Conservation (phyloP, 2,888 invertebrate genomes). For the Piscicola geometra region DNA sequence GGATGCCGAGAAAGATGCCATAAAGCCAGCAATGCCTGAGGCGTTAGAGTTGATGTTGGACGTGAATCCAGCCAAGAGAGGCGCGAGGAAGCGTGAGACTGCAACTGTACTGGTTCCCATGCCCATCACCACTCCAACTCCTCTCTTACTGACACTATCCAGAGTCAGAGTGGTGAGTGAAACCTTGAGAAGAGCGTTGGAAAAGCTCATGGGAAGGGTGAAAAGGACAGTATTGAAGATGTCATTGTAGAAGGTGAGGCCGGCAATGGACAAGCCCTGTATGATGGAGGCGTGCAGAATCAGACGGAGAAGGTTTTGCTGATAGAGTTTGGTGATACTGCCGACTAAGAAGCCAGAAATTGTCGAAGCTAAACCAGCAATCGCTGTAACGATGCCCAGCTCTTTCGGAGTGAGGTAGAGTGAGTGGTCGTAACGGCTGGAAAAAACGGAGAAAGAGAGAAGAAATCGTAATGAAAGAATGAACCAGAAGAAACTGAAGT, state of each 20-base stretch:
- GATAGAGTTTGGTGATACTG: constrained; percentile 45
- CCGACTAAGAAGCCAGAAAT: constrained; percentile 51
- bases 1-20: too few relatives aligned
- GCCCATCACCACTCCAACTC: constrained; percentile 52
- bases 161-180: constrained; percentile 50
- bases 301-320: constrained; percentile 46
- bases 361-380: constrained; percentile 49
- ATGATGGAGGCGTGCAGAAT: constrained; percentile 47
- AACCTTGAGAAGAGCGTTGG: constrained; percentile 51
- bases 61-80: constrained; percentile 46
- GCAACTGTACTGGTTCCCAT: constrained; percentile 54
- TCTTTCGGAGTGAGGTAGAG: constrained; percentile 48
- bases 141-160: constrained; percentile 45
- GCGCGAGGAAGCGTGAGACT: constrained; percentile 52
- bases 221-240: constrained; percentile 46
- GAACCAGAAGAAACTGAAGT: constrained; percentile 47
- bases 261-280: constrained; percentile 44
- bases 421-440: constrained; percentile 52
- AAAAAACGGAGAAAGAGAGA: constrained; percentile 50
- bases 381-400: constrained; percentile 54
- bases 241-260: constrained; percentile 46
- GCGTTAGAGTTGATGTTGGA: not conserved
- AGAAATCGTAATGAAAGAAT: constrained; percentile 53
- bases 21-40: not conserved
- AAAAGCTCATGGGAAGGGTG: constrained; percentile 50